Conservation (phyloP, 1,140 invertebrate species). For the honey bee (Apis mellifera) region DNA sequence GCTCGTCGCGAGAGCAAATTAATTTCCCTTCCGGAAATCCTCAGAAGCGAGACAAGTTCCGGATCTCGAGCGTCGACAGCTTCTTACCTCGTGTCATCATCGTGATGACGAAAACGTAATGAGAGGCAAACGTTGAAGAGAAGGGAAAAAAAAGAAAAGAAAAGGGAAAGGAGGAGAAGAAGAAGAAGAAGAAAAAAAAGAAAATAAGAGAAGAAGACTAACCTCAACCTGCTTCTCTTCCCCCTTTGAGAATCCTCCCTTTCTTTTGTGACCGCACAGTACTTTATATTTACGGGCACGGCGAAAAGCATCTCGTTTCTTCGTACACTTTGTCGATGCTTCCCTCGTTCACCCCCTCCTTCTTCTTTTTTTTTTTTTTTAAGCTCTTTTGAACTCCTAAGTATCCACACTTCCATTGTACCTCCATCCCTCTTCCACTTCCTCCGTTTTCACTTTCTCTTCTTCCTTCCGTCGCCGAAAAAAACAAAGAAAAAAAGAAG, state of each 20-base stretch:
- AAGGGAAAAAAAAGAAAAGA: not conserved
- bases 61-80: not conserved
- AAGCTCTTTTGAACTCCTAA: slow-evolving; percentile 10
- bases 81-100: not conserved
- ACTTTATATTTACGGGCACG: slow-evolving; percentile 24
- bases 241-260: slow-evolving; percentile 19
- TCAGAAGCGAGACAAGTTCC: not conserved
- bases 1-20: not conserved
- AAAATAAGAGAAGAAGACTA: not conserved
- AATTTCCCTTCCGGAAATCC: slow-evolving; percentile 19
- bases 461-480: not conserved
- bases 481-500: not conserved
- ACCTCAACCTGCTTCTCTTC: slow-evolving; percentile 5
- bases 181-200: not conserved
- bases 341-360: slow-evolving; percentile 10
- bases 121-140: not conserved
- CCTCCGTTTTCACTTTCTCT: slow-evolving; percentile 15
- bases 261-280: slow-evolving; percentile 10
- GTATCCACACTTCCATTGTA: slow-evolving; percentile 25
- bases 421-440: not conserved
- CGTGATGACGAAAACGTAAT: slow-evolving; percentile 3
- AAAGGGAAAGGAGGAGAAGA: not conserved
- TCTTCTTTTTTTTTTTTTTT: not conserved
- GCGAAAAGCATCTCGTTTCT: slow-evolving; percentile 23
- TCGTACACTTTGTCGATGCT: slow-evolving; percentile 3